Evolutionary conservation across 2,113 vertebrate species (phyloP).

Genomic region (Pantherophis guttatus): DNA sequence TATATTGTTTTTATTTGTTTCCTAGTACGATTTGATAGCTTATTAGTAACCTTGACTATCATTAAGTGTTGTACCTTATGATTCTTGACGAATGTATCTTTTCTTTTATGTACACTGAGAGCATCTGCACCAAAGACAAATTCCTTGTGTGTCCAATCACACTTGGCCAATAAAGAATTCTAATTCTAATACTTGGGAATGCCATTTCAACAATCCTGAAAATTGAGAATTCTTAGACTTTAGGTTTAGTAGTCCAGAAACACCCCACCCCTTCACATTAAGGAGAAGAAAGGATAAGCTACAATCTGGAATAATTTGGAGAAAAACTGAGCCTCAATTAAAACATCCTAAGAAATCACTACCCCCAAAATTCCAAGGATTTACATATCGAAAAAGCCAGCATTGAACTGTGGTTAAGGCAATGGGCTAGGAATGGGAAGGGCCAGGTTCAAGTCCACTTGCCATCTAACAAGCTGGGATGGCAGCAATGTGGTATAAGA

Average conservation of each 20-base stretch:
- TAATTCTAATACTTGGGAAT: not conserved
- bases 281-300: not conserved
- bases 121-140: no score
- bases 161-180: no score
- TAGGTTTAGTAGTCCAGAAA: accelerated
- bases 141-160: no score
- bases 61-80: no score
- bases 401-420: not conserved
- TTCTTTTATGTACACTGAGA: no score
- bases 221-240: not conserved
- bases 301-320: not conserved
- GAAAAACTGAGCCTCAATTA: not conserved
- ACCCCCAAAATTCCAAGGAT: not conserved
- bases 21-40: no score
- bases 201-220: not conserved
- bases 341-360: not conserved
- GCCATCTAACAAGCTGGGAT: not conserved
- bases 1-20: no score
- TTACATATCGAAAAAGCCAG: not conserved
- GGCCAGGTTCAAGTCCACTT: not conserved
- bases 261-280: not conserved
- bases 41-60: no score
- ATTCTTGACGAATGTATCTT: no score
- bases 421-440: not conserved
- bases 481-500: not conserved